Evolutionary conservation across 2,113 vertebrate species (phyloP).

Genomic region (Psophia crepitans): DNA sequence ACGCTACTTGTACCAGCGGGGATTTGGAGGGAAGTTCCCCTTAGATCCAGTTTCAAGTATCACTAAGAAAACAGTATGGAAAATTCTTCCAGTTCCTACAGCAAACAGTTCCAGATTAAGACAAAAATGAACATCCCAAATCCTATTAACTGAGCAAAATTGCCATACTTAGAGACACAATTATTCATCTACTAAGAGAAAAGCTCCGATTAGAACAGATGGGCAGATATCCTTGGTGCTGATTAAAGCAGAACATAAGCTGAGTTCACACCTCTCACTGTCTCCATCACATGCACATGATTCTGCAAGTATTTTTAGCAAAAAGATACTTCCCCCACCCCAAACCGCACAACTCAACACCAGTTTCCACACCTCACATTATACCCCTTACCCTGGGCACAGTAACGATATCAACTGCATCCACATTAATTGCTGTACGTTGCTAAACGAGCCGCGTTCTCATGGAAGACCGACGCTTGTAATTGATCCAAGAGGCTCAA

Average conservation of each 20-base stretch:
- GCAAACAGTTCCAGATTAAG: neutral
- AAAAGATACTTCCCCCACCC: rapidly evolving
- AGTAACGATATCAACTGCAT: neutral
- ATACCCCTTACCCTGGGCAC: neutral
- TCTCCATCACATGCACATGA: neutral
- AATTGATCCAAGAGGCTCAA: neutral
- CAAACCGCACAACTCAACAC: neutral
- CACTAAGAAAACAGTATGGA: neutral
- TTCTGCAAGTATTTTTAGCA: neutral
- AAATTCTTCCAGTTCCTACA: neutral
- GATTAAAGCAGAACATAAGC: neutral
- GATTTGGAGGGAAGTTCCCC: neutral
- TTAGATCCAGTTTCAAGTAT: neutral
- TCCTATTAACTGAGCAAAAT: neutral
- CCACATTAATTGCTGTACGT: neutral
- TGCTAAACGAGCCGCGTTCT: neutral
- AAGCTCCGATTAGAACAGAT: neutral
- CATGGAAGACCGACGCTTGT: neutral
- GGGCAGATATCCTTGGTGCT: neutral
- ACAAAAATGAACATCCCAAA: neutral
- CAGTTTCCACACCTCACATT: neutral
- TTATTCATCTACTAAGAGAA: neutral
- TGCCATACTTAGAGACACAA: neutral
- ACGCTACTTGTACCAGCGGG: neutral
- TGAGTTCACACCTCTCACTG: neutral